These are phyloP conservation scores for Ancistrus triradiatus DNA, from an alignment of 2,113 vertebrate genomes.

Conservation along the genomic window DNA sequence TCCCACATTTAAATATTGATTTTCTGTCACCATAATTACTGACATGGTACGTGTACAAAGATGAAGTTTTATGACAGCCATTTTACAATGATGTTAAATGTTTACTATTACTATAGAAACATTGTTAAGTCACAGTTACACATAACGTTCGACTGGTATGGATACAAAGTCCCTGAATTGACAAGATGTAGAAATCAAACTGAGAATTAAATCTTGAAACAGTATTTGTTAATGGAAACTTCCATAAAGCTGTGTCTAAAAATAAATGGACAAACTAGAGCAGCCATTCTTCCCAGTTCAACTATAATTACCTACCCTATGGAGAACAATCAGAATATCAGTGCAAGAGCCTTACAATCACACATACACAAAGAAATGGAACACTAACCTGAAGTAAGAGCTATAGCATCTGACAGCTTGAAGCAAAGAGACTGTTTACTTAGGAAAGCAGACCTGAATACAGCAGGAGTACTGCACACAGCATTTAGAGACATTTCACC, in stretches of 20 bases:
- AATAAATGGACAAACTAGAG: background rate
- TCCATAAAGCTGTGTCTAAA: background rate
- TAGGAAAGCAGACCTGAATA: background rate
- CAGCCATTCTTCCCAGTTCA: background rate
- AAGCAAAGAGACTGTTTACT: background rate
- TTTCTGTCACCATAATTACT: too few species aligned
- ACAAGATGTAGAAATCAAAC: too few species aligned
- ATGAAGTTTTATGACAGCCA: too few species aligned
- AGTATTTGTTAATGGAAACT: background rate
- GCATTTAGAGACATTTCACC: background rate
- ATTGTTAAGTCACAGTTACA: too few species aligned
- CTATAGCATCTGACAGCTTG: background rate
- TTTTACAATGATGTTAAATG: too few species aligned
- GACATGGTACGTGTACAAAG: too few species aligned
- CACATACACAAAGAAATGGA: background rate
- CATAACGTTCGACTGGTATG: too few species aligned
- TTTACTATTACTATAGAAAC: too few species aligned
- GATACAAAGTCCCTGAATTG: too few species aligned
- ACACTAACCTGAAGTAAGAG: background rate
- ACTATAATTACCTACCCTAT: background rate
- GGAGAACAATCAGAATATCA: background rate
- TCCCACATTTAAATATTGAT: too few species aligned
- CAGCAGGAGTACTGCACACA: background rate
- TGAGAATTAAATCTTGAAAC: background rate
- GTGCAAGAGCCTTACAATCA: background rate